phyloP scores from a whole-genome alignment of 2,797 vertebrate species.

The Anas bahamensis region DNA sequence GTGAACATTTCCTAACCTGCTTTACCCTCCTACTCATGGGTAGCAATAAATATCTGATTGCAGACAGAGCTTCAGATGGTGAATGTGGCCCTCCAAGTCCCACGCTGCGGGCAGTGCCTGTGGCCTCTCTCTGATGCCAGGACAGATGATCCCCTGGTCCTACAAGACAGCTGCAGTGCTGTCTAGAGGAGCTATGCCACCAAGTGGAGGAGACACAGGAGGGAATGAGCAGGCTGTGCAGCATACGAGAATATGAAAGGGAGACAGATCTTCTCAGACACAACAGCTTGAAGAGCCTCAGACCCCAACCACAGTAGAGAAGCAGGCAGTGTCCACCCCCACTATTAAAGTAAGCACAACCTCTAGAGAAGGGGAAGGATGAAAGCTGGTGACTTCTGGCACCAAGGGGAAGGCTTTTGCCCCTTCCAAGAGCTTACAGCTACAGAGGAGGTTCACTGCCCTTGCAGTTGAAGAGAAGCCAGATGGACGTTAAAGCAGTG shows the following conservation, averaged over 20 bases:
- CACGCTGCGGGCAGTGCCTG: neutral
- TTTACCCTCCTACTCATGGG: neutral
- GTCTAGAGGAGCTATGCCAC: neutral
- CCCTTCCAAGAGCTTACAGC: neutral
- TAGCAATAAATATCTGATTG: neutral
- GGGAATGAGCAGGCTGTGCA: neutral
- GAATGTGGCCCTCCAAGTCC: neutral
- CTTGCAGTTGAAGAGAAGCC: neutral
- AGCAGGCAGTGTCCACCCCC: neutral
- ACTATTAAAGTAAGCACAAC: neutral
- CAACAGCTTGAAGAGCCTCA: neutral
- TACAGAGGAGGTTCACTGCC: neutral
- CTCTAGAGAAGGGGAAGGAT: neutral
- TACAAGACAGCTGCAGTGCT: neutral
- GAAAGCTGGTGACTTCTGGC: neutral
- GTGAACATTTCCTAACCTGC: neutral
- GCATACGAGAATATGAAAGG: neutral
- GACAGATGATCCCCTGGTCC: neutral
- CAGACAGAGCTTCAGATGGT: neutral
- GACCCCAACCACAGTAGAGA: neutral
- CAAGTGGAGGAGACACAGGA: neutral
- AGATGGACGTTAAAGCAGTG: neutral
- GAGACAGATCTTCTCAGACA: neutral
- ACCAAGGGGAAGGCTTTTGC: neutral
- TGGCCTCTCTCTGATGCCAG: neutral